Percentiles rank a stretch among this genome's conserved stretches.
Evolutionary conservation across 2,113 vertebrate genomes (phyloP).

Genomic region (Hyperopisus bebe): DNA sequence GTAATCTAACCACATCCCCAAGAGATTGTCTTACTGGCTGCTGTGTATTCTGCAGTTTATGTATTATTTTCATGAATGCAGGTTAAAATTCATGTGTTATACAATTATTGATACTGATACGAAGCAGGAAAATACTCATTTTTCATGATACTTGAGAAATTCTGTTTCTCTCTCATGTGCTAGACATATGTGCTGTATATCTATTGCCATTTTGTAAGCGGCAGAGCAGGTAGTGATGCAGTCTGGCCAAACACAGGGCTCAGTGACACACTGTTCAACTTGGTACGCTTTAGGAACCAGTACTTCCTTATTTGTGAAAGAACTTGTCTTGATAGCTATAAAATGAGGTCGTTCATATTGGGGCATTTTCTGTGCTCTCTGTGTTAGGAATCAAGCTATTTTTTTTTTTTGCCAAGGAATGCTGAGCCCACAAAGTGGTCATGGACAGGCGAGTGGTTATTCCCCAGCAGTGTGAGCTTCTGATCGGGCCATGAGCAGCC

Average conservation of each 20-base stretch:
- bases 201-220: background rate
- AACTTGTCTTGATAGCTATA: background rate
- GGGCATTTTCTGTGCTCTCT: background rate
- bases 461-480: background rate
- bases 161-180: background rate
- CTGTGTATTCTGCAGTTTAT: background rate
- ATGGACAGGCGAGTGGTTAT: background rate
- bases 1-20: background rate
- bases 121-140: background rate
- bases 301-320: background rate
- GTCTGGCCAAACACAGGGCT: background rate
- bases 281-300: background rate
- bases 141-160: background rate
- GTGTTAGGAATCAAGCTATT: background rate
- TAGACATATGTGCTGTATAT: background rate
- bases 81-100: background rate
- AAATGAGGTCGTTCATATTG: background rate
- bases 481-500: background rate
- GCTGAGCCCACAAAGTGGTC: background rate
- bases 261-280: background rate
- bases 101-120: background rate
- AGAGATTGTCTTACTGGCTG: background rate
- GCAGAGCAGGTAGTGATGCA: background rate
- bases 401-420: background rate
- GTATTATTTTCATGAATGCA: background rate